Evolutionary conservation across 2,113 vertebrate genomes (phyloP).

Genomic region (Elgaria multicarinata): DNA sequence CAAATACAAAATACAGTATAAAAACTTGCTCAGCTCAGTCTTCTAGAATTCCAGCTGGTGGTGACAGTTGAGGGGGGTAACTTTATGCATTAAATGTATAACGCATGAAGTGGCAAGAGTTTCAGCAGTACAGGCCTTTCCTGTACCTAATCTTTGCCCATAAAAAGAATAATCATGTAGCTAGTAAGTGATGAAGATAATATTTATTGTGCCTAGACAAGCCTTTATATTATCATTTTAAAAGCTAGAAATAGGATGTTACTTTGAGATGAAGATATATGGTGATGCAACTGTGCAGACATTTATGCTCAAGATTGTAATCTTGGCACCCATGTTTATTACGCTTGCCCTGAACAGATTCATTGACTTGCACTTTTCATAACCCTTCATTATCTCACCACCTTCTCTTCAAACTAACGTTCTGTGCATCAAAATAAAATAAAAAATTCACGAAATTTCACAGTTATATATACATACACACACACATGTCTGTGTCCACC

Average conservation of each 20-base stretch:
- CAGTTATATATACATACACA: background rate
- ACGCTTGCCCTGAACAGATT: background rate
- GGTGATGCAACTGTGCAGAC: background rate
- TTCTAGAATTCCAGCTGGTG: no score
- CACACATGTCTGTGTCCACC: background rate
- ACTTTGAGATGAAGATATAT: background rate
- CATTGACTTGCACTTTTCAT: background rate
- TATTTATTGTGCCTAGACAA: no score
- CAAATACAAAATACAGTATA: no score
- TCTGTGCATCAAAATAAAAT: background rate
- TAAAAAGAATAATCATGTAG: no score
- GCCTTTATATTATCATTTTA: background rate
- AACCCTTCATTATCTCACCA: background rate
- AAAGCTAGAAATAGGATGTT: background rate
- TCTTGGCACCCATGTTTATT: background rate
- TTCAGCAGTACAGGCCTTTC: no score
- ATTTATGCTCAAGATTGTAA: background rate
- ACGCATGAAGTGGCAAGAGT: no score
- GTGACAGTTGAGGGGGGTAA: no score
- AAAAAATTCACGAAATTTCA: background rate
- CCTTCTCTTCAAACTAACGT: background rate
- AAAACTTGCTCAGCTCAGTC: no score
- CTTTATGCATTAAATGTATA: no score
- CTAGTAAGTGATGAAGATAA: no score
- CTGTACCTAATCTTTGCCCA: no score